Evolutionary conservation across 2,888 invertebrate genomes (phyloP).

Genomic region (Caprella mutica): DNA sequence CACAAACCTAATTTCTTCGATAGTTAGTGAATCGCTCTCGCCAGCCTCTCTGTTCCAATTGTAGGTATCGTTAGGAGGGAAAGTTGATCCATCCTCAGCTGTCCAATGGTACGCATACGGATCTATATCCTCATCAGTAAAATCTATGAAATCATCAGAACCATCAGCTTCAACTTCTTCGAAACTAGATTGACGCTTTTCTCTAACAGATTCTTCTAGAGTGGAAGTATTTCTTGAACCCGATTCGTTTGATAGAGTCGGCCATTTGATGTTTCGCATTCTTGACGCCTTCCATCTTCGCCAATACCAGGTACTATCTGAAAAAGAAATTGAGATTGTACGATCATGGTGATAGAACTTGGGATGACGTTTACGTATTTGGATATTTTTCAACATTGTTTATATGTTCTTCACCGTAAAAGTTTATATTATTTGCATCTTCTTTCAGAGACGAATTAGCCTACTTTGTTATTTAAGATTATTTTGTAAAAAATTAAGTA

Average conservation of each 20-base stretch:
- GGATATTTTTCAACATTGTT: no score
- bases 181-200: neutral
- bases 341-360: no score
- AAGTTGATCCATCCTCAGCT: slow-evolving; percentile 20
- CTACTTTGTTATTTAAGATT: no score
- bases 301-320: slow-evolving; percentile 21
- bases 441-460: no score
- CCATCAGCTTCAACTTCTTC: neutral
- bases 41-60: slow-evolving; percentile 24
- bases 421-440: no score
- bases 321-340: neutral
- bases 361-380: no score
- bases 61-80: slow-evolving; percentile 19
- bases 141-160: neutral
- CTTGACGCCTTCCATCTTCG: slow-evolving; percentile 10
- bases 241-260: neutral
- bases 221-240: neutral
- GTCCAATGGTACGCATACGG: neutral
- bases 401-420: no score
- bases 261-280: neutral
- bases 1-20: slow-evolving; percentile 17
- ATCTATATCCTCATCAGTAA: neutral
- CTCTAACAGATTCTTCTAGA: neutral
- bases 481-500: neutral
- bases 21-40: neutral